Evolutionary conservation across 2,888 invertebrate species (phyloP).

Genomic region (Epirrhoe alternata): DNA sequence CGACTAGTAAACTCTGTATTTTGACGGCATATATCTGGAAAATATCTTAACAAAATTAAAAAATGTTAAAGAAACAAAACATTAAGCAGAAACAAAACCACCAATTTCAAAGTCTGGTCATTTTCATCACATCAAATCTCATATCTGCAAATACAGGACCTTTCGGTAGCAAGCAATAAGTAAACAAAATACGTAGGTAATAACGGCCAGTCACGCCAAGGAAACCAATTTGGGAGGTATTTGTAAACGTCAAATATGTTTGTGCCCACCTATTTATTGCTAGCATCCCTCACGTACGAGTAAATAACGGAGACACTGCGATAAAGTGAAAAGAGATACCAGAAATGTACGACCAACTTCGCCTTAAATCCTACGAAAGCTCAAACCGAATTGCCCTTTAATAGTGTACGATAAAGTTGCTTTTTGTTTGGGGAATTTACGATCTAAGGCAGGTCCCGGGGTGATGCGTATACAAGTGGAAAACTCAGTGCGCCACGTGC

Average conservation of each 20-base stretch:
- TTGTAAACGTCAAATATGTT: constrained; percentile 84
- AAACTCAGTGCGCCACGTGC: constrained; percentile 85
- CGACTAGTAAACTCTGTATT: too few relatives aligned
- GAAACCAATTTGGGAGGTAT: constrained; percentile 82
- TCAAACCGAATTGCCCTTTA: constrained; percentile 60
- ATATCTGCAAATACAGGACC: constrained; percentile 52
- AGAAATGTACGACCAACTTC: constrained; percentile 61
- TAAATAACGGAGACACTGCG: constrained; percentile 83
- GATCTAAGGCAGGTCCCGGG: constrained; percentile 59
- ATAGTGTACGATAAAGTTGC: constrained; percentile 55
- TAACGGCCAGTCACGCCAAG: constrained; percentile 80
- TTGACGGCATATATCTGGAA: too few relatives aligned
- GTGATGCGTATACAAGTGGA: constrained; percentile 77
- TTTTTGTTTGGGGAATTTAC: constrained; percentile 56
- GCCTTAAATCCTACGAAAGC: constrained; percentile 62
- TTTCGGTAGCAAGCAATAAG: constrained; percentile 66
- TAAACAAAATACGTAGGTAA: constrained; percentile 72
- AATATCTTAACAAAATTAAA: neutral
- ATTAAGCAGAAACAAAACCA: constrained; percentile 4
- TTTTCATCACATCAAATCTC: constrained; percentile 47
- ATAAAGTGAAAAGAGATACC: constrained; percentile 84
- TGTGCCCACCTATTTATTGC: constrained; percentile 83
- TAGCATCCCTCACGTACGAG: constrained; percentile 83
- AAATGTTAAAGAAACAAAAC: neutral
- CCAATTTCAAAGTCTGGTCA: constrained; percentile 13